Percentiles rank a stretch among this genome's conserved stretches.
phyloP scores from a whole-genome alignment of 37 sponge, comb jelly and placozoan species.

The Spongilla lacustris region DNA sequence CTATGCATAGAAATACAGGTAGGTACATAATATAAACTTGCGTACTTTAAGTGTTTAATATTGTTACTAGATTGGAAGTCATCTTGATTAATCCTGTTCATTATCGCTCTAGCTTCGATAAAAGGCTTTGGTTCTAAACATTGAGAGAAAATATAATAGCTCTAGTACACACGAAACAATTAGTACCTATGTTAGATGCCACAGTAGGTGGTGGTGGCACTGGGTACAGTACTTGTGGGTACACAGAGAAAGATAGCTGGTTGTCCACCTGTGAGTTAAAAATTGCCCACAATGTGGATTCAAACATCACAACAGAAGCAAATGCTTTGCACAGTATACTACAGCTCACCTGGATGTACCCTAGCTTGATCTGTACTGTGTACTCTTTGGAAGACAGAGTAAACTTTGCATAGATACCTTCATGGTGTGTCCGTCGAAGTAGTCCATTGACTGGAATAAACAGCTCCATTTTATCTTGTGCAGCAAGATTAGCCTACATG shows the following conservation, averaged over 20 bases:
- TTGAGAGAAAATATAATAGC: background rate
- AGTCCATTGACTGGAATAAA: slow-evolving; percentile 48
- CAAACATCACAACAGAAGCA: too few relatives aligned
- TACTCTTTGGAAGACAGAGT: slow-evolving; percentile 52
- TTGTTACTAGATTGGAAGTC: background rate
- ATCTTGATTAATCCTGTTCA: slow-evolving; percentile 45
- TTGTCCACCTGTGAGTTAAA: too few relatives aligned
- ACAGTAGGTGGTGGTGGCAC: slow-evolving; percentile 85
- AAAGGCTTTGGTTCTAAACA: slow-evolving; percentile 95
- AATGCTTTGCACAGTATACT: too few relatives aligned
- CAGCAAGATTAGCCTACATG: background rate
- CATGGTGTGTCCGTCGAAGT: slow-evolving; percentile 70
- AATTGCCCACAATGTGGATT: too few relatives aligned
- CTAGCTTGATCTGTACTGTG: slow-evolving; percentile 53
- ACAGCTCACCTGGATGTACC: slow-evolving; percentile 64
- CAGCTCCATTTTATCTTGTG: slow-evolving; percentile 67
- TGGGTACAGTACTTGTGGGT: slow-evolving; percentile 80
- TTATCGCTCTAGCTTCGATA: slow-evolving; percentile 79
- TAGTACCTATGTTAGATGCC: slow-evolving; percentile 64
- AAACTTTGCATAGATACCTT: slow-evolving; percentile 57
- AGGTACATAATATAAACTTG: background rate
- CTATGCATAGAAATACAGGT: background rate
- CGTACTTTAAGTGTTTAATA: slow-evolving; percentile 79
- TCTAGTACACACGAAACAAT: background rate
- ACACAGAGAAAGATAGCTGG: slow-evolving; percentile 79